These are phyloP conservation scores for Elgonia sp. DNA, from an alignment of 2,888 invertebrate species.

Conservation along the genomic window DNA sequence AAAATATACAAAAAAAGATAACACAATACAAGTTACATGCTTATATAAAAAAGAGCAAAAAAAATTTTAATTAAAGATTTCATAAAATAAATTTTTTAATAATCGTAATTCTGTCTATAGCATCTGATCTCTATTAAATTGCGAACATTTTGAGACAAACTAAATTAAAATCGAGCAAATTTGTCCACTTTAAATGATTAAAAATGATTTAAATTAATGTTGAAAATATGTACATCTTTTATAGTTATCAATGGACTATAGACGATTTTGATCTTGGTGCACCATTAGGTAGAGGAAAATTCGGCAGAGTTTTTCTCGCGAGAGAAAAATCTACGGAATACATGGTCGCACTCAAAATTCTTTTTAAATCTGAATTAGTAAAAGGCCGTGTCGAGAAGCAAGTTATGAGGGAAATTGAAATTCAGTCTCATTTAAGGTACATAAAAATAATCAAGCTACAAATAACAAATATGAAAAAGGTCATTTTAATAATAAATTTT, in stretches of 20 bases:
- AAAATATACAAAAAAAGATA: too few relatives aligned
- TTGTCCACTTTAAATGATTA: too few relatives aligned
- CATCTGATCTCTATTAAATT: too few relatives aligned
- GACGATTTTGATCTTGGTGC: constrained; percentile 97
- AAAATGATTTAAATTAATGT: too few relatives aligned
- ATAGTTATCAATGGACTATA: constrained; percentile 89
- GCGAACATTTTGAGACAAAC: too few relatives aligned
- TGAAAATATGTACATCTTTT: neutral
- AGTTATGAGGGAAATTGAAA: constrained; percentile 97
- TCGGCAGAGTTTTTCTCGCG: constrained; percentile 98
- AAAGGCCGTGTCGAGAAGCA: constrained; percentile 97
- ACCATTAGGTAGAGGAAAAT: constrained; percentile 97
- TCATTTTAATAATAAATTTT: constrained; percentile 2
- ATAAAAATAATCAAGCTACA: neutral
- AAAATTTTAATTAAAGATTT: too few relatives aligned
- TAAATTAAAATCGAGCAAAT: too few relatives aligned
- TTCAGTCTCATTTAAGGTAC: constrained; percentile 93
- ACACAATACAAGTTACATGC: too few relatives aligned
- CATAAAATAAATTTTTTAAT: too few relatives aligned
- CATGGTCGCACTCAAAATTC: constrained; percentile 95
- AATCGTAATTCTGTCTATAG: too few relatives aligned
- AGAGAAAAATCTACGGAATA: constrained; percentile 95
- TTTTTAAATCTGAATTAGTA: constrained; percentile 96
- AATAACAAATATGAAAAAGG: neutral
- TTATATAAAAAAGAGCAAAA: too few relatives aligned